Percentiles rank a stretch among this genome's conserved stretches.
Conservation (phyloP, 1,140 invertebrate species). For the Platyscapa corneri region DNA sequence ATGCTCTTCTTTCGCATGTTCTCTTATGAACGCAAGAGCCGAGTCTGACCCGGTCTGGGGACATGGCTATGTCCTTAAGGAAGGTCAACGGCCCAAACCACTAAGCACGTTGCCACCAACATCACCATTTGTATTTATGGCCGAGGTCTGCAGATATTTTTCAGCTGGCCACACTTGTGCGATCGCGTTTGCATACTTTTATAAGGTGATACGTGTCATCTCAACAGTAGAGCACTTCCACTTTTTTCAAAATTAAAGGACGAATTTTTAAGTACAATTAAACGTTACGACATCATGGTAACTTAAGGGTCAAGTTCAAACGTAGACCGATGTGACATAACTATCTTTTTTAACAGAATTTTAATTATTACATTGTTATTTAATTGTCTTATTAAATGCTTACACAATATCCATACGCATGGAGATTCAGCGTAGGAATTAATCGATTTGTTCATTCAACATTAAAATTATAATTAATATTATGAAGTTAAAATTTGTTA, state of each 20-base stretch:
- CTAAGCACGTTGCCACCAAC: not conserved
- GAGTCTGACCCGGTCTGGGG: constrained; percentile 71
- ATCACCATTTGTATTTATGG: not conserved
- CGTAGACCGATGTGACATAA: not conserved
- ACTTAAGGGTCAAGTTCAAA: constrained; percentile 28
- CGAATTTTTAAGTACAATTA: not conserved
- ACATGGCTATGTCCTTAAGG: constrained; percentile 68
- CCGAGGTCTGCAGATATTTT: not conserved
- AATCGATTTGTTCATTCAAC: no score
- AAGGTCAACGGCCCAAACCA: constrained; percentile 65
- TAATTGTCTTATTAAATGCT: no score
- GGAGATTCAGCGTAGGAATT: no score
- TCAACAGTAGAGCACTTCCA: no score
- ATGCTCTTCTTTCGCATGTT: constrained; percentile 58
- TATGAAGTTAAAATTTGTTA: no score
- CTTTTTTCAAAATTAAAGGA: not conserved
- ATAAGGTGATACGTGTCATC: no score
- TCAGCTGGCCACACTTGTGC: not conserved
- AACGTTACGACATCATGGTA: not conserved
- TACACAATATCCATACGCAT: no score
- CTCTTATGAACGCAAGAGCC: constrained; percentile 68
- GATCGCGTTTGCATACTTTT: no score
- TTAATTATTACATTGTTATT: not conserved
- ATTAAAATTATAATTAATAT: no score
- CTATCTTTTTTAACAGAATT: not conserved